These are phyloP conservation scores for Notothenia coriiceps DNA, from an alignment of 2,113 vertebrate species.

Conservation along the genomic window DNA sequence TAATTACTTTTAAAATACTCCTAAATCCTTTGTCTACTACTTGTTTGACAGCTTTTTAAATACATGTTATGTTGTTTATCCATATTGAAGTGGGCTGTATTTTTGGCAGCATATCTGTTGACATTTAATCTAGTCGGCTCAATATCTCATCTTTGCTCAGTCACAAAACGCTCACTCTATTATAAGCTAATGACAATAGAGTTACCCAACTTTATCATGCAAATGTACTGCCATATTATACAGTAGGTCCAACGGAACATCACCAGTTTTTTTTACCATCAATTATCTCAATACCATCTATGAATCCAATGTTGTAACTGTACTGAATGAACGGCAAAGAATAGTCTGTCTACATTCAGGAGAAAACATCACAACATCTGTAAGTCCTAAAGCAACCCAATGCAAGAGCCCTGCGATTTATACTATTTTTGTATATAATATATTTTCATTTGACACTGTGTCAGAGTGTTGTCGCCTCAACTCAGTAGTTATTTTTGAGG, in stretches of 20 bases:
- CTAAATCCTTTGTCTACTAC: slow-evolving; percentile 36
- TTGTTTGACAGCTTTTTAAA: slow-evolving; percentile 51
- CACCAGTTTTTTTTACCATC: not conserved
- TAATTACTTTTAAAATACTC: slow-evolving; percentile 46
- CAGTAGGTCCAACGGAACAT: not conserved
- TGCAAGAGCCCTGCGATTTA: slow-evolving; percentile 8
- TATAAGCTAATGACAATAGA: slow-evolving; percentile 37
- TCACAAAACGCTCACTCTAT: slow-evolving; percentile 20
- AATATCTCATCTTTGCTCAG: slow-evolving; percentile 49
- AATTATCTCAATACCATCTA: not conserved
- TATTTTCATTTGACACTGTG: slow-evolving; percentile 13
- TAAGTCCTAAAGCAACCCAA: slow-evolving; percentile 31
- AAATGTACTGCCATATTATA: slow-evolving; percentile 18
- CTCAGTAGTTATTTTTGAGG: slow-evolving; percentile 22
- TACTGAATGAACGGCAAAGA: not conserved
- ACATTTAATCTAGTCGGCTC: slow-evolving; percentile 63
- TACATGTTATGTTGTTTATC: slow-evolving; percentile 42
- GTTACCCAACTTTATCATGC: slow-evolving; percentile 28
- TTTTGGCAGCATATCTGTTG: slow-evolving; percentile 59
- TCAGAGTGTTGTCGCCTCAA: slow-evolving; percentile 14
- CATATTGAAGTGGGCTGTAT: slow-evolving; percentile 41
- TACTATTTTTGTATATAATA: slow-evolving; percentile 10
- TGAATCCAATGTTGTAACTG: not conserved
- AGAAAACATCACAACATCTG: not conserved
- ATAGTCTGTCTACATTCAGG: not conserved